Conservation (phyloP, 2,113 vertebrate species). For the Ariopsis seemanni region DNA sequence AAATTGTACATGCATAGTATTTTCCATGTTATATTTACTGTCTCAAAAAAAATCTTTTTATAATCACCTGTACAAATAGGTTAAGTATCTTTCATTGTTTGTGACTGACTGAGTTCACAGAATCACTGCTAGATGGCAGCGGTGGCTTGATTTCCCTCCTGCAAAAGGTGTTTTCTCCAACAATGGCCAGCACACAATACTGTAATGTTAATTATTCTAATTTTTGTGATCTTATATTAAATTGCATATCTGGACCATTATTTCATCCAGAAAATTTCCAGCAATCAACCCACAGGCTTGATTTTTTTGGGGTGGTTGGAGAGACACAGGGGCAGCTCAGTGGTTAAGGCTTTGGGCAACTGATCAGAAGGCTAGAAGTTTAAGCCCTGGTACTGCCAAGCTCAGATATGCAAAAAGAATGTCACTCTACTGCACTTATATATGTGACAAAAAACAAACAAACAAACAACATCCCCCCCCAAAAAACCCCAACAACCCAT, state of each 20-base stretch:
- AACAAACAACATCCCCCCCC: no score
- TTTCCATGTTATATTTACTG: no score
- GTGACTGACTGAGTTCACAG: slow-evolving; percentile 25
- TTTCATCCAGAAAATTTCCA: neutral
- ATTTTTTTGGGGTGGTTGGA: slow-evolving; percentile 35
- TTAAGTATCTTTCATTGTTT: neutral
- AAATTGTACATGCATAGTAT: neutral
- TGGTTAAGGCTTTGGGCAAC: neutral
- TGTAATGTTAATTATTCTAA: slow-evolving; percentile 63
- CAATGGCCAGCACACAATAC: slow-evolving; percentile 56
- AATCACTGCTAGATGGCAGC: slow-evolving; percentile 65
- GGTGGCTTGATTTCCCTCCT: slow-evolving; percentile 43
- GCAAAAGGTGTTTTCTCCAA: slow-evolving; percentile 40
- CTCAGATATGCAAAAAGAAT: neutral
- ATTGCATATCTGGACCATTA: neutral
- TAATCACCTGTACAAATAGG: neutral
- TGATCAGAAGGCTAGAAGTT: neutral
- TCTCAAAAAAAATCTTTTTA: no score
- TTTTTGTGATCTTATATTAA: slow-evolving; percentile 63
- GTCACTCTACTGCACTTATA: neutral
- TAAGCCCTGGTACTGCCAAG: neutral
- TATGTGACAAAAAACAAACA: neutral
- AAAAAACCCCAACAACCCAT: neutral
- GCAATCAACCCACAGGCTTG: neutral
- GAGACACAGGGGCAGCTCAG: neutral